phyloP scores from a whole-genome alignment of 2,888 invertebrate species.

The Agrotis exclamationis region DNA sequence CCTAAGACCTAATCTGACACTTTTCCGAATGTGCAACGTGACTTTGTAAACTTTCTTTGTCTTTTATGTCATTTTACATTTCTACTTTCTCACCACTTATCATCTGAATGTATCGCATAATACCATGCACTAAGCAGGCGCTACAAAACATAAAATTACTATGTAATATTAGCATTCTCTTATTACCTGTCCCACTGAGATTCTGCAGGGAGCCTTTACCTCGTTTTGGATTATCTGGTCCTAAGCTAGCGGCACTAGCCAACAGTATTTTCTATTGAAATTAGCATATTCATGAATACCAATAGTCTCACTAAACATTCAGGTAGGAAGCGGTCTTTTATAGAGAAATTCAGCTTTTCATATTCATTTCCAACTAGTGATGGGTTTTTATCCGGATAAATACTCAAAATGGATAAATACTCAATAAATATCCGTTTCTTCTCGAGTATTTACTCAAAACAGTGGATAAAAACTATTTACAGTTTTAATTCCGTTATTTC shows the following conservation, averaged over 20 bases:
- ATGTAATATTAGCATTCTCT: constrained; percentile 34
- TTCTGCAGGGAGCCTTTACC: constrained; percentile 30
- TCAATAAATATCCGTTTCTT: too few species aligned
- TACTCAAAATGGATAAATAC: too few species aligned
- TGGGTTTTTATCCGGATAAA: too few species aligned
- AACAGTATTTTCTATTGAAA: constrained; percentile 55
- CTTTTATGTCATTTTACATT: not conserved
- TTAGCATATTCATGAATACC: constrained; percentile 62
- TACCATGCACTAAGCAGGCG: not conserved
- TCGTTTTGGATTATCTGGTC: constrained; percentile 50
- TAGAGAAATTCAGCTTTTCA: constrained; percentile 48
- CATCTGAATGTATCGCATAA: constrained; percentile 17
- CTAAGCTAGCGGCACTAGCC: constrained; percentile 35
- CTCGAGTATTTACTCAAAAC: too few species aligned
- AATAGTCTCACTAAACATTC: constrained; percentile 49
- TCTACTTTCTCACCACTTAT: not conserved
- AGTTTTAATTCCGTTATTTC: too few species aligned
- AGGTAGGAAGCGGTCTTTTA: constrained; percentile 54
- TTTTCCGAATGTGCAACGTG: not conserved
- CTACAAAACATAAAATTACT: constrained; percentile 6
- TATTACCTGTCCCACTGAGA: constrained; percentile 22
- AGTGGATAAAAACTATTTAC: too few species aligned
- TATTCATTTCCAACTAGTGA: constrained; percentile 45
- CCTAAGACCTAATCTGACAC: not conserved
- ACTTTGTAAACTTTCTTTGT: not conserved